Percentiles rank a stretch among this genome's conserved stretches.
phyloP scores from a whole-genome alignment of 2,797 vertebrate genomes.

The Cyprinodon diabolis region DNA sequence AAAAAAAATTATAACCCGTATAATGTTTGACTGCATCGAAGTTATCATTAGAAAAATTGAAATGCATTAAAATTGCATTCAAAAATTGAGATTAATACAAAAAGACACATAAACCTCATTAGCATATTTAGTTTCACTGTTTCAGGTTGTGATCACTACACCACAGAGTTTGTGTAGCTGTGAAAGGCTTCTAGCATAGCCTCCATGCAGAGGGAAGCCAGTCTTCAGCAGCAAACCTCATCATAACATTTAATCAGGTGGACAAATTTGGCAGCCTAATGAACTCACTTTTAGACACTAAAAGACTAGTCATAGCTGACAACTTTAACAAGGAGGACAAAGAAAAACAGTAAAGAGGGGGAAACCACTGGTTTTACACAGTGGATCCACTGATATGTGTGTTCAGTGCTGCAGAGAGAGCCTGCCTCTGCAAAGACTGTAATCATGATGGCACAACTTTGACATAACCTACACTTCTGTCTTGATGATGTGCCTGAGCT shows the following conservation, averaged over 20 bases:
- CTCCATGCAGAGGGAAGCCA: constrained; percentile 23
- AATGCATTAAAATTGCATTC: background rate
- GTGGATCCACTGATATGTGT: constrained; percentile 23
- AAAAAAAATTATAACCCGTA: background rate
- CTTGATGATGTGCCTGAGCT: constrained; percentile 62
- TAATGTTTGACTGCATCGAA: background rate
- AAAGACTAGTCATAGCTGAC: constrained; percentile 35
- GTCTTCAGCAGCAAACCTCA: constrained; percentile 28
- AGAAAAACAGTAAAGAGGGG: constrained; percentile 40
- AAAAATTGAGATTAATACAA: constrained; percentile 6
- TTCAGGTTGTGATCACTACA: background rate
- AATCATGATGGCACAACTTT: constrained; percentile 69
- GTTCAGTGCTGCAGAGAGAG: constrained; percentile 26
- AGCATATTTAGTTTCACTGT: constrained; percentile 7
- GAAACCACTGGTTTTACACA: constrained; percentile 32
- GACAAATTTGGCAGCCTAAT: constrained; percentile 43
- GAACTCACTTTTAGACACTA: constrained; percentile 20
- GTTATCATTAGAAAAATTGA: background rate
- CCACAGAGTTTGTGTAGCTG: constrained; percentile 19
- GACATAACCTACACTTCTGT: constrained; percentile 78
- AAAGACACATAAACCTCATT: constrained; percentile 20
- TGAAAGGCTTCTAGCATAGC: constrained; percentile 11
- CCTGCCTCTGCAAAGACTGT: constrained; percentile 48
- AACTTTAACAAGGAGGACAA: constrained; percentile 28
- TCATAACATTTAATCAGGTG: constrained; percentile 55